Evolutionary conservation across 2,113 vertebrate species (phyloP), one percentile per base, ranked within the genome.

Genomic region (Oxyura jamaicensis): DNA sequence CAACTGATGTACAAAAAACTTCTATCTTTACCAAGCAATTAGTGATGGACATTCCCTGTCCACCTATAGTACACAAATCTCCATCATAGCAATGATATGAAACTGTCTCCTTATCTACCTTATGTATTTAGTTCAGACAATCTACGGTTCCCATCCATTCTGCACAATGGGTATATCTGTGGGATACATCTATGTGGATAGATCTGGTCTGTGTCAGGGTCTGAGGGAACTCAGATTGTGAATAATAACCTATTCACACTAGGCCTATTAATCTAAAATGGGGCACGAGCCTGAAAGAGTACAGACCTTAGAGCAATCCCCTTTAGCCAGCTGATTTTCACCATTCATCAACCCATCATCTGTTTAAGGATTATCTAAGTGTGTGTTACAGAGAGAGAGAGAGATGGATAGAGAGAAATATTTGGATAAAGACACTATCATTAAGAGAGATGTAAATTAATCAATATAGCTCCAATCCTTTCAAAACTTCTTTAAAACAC

Each of bases 401-500:
- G 46, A 48, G 44, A 19, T 48, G 26, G 63, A 66, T 80, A 67
- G 75, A 81, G 31, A 83, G 55, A 94, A 78, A 69, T 59, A 3
- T 88, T 71, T 62, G 20, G 56, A 63, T 81, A 72, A 79, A 76
- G 42, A 58, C 19, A 53, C 20, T 78, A 6, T 35, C 21, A 68
- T 86, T 81, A 50, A 29, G 10, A 90, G 14, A 83, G 19, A 91
- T 25, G 11, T 6, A 81, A 55, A n/a, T 76, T 65, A 83, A 87
- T 90, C 83, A 52, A 28, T 74, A 73, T 14, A 66, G 11, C 21
- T 58, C 11, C 69, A 35, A 44, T 56, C 3, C 23, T 87, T 89
- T 65, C 66, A 78, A 14, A 66, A 91, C 53, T 53, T 50, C 84
- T 89, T 83, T 66, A 41, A 87, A 91, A 92, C 73, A 35, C 71